Conservation (phyloP, 1,140 invertebrate species). For the Nomia melanderi region DNA sequence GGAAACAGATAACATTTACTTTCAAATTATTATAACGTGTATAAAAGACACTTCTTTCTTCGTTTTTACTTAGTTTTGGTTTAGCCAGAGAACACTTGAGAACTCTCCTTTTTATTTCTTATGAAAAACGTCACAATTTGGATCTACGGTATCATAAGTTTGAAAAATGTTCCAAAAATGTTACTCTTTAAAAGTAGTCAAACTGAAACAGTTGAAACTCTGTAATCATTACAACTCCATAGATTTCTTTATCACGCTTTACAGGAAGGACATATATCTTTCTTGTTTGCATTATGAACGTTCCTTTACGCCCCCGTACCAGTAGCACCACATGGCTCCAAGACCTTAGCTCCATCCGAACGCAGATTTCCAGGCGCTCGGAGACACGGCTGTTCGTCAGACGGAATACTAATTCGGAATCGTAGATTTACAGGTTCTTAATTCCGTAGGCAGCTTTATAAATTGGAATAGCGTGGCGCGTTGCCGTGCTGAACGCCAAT, state of each 20-base stretch:
- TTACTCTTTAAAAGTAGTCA: background rate
- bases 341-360: constrained; percentile 6
- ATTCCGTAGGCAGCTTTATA: constrained; percentile 75
- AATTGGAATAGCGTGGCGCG: constrained; percentile 63
- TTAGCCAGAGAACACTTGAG: too few relatives aligned
- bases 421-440: constrained; percentile 78
- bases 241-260: background rate
- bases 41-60: too few relatives aligned
- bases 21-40: too few relatives aligned
- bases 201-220: background rate
- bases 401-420: constrained; percentile 78
- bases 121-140: too few relatives aligned
- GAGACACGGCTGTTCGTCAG: constrained; percentile 64
- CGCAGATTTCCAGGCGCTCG: constrained; percentile 47
- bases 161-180: background rate
- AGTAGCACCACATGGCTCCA: constrained; percentile 17
- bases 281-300: constrained; percentile 12
- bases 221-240: background rate
- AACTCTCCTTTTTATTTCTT: too few relatives aligned
- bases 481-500: constrained; percentile 53
- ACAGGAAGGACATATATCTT: background rate
- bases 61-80: too few relatives aligned
- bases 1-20: too few relatives aligned
- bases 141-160: too few relatives aligned
- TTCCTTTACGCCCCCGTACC: constrained; percentile 38